These are phyloP conservation scores for Limnephilus lunatus DNA, from an alignment of 2,888 invertebrate genomes.

Conservation along the genomic window DNA sequence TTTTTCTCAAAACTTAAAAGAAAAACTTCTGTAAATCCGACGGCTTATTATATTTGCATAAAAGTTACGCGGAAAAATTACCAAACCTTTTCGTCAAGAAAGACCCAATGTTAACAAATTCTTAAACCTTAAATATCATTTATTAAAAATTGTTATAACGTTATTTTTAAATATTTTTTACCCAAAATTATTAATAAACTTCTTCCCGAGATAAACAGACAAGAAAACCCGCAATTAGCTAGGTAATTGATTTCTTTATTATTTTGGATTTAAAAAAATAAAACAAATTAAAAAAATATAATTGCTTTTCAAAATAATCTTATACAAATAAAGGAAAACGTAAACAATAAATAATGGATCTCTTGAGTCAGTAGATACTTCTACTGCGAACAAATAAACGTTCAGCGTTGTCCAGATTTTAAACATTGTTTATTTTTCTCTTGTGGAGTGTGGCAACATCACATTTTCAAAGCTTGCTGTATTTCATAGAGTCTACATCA, in stretches of 20 bases:
- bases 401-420: background rate
- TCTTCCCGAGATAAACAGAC: background rate
- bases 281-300: background rate
- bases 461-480: background rate
- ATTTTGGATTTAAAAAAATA: background rate
- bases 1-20: no score
- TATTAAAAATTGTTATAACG: no score
- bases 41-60: no score
- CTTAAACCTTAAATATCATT: no score
- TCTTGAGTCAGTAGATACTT: background rate
- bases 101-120: no score
- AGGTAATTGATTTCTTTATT: background rate
- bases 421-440: background rate
- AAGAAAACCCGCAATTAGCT: background rate
- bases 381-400: background rate
- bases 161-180: no score
- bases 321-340: background rate
- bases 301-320: background rate
- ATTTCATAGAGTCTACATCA: background rate
- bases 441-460: background rate
- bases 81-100: no score
- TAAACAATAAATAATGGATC: background rate
- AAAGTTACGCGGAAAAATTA: no score
- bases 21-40: no score
- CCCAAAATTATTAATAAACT: background rate